Evolutionary conservation across 2,888 invertebrate genomes (phyloP), one percentile per base, ranked within the genome.

Genomic region (Capitulum mitella): DNA sequence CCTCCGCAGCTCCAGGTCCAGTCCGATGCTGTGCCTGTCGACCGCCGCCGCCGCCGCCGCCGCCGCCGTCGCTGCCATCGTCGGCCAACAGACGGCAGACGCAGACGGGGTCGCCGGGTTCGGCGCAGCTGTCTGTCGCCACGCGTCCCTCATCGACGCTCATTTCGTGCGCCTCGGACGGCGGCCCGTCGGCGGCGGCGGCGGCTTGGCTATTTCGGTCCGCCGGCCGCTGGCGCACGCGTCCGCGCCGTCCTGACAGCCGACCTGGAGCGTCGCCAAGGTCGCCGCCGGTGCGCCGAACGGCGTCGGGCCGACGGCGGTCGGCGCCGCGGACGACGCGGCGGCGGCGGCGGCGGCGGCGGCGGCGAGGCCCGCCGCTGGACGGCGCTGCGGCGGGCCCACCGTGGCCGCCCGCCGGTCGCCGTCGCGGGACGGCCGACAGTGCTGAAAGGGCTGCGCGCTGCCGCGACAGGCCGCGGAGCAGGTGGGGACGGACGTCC

Each of bases 181-280:
- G n/a, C n/a, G n/a, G n/a, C n/a, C n/a, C n/a, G n/a, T n/a, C 54
- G 0, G 54, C 5, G 22, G 58, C n/a, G 6, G 29, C 58, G 58
- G 43, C 58, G 29, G 58, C 29, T 43, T 29, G 58, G 58, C 58
- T 58, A 58, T 58, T 58, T 58, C 58, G n/a, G n/a, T n/a, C n/a
- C 58, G 58, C 29, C 43, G 58, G 51, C 58, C 29, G 58, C n/a
- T n/a, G 58, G 58, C 58, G 58, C 58, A 29, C 58, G 43, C 58
- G 58, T 10, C 58, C 58, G 58, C 43, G 29, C 58, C 58, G 58
- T 8, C 6, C n/a, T 8, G n/a, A 29, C 58, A 58, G 8, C 29
- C 22, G 58, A 58, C 58, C 58, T 58, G 58, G 58, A n/a, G 29
- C 3, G 12, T n/a, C 14, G 58, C 58, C 58, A 58, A 58, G 58